Base-by-base conservation (phyloP, 2,797 vertebrate species). In the Trachurus trachurus region DNA sequence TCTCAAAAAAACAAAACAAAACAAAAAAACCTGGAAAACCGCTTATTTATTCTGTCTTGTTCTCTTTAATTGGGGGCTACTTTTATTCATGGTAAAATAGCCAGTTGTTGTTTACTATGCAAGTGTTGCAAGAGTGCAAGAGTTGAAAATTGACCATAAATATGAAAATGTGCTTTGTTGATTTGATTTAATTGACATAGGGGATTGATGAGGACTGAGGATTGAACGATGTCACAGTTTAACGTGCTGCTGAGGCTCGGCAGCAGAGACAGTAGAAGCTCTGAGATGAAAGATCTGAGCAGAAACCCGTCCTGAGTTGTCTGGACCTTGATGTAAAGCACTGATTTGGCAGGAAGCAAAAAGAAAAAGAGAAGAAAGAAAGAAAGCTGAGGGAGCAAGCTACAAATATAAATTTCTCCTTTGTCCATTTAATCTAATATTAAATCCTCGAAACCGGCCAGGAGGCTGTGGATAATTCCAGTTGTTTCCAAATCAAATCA, bases 201-300 rank as follows among this genome's bases (percentile, higher is more conserved):
- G 26, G 26, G 26, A 26, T 3, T 26, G 26, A 26, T 26, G 26
- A 26, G 26, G 26, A 26, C 26, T 26, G 26, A 26, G 26, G 26
- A 26, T 3, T 26, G 26, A 69, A 52, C 52, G 2, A 50, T 63
- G 59, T 68, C 59, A n/a, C 58, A 50, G 50, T 56, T 57, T n/a
- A 65, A 42, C 19, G 44, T 49, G 40, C 6, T 22, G n/a, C 60
- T 11, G 21, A 37, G 22, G 39, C 57, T 42, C 67, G 39, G 45
- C 5, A 66, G 66, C 76, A 83, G 76, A 34, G 74, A 66, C 73
- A 59, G 65, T 4, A 72, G 77, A 82, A 22, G 61, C 61, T 62
- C 10, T 0, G 49, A 72, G 59, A 85, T 83, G n/a, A 85, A 77
- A 56, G 71, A 80, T 82, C 68, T 44, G 42, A 63, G 58, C 68